Base-by-base conservation (phyloP, 2,888 invertebrate genomes). In the Scaptomyza reducta region DNA sequence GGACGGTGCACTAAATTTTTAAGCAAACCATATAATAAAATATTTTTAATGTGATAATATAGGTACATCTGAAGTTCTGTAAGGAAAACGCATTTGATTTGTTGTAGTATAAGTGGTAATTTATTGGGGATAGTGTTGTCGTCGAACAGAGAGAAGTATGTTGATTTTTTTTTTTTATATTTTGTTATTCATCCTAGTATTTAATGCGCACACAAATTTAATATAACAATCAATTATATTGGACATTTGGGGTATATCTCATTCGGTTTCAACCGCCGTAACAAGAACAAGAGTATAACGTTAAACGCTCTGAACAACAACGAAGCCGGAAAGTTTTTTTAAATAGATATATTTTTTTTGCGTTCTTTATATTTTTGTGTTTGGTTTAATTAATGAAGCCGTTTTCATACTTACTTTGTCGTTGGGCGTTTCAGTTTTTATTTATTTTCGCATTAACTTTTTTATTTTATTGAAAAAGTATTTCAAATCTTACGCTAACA, bases 1-100 rank as follows among this genome's bases (percentile, higher is more conserved):
- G 46, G 97, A 97, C 90, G 97, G 97, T 69, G 95, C 95, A 70
- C 93, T 96, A 92, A 88, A 79, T 45, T 89, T 89, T 58, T 90
- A 59, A 68, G 1, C 3, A 11, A 27, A 16, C 14, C 10, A n/a
- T 4, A n/a, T 13, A 1, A 5, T 16, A 33, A 57, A 40, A 29
- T 33, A 5, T 18, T 10, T 38, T 13, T 9, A 38, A 41, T 49
- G 62, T 61, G 65, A 65, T 65, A 61, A 22, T 25, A 22, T 22
- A 22, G 3, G 22, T 22, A 2, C 5, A 22, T 6, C 5, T 35
- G 33, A 3, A 22, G 1, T 22, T 42, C 45, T 22, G 1, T 46
- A 51, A 64, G 40, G 40, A 75, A 72, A 74, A 74, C n/a, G 29
- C 40, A 14, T 22, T 54, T 45, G 9, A 13, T 31, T 56, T 62